These are phyloP conservation scores for Xiphorhynchus elegans DNA, from an alignment of 2,113 vertebrate genomes.

Conservation along the genomic window DNA sequence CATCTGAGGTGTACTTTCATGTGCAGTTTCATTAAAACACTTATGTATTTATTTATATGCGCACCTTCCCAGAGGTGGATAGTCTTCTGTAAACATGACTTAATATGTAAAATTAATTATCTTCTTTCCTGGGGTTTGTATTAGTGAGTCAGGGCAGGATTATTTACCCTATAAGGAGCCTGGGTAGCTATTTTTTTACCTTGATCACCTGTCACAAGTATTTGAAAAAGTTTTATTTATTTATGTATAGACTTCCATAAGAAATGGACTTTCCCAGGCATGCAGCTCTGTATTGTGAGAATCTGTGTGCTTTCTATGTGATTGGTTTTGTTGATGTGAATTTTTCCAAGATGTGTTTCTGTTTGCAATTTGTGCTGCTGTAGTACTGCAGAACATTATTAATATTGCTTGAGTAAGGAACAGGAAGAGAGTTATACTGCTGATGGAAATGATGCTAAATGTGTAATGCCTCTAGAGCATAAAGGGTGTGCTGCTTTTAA, in stretches of 20 bases:
- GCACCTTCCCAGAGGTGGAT: neutral
- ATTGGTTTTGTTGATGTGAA: neutral
- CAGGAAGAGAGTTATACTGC: neutral
- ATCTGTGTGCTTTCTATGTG: rapidly evolving
- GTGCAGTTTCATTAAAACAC: neutral
- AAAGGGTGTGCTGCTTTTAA: neutral
- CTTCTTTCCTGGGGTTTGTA: neutral
- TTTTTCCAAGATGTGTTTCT: neutral
- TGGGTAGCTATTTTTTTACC: neutral
- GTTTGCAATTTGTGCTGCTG: neutral
- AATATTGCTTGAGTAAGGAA: neutral
- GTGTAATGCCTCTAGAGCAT: neutral
- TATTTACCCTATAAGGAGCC: neutral
- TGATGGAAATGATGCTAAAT: neutral
- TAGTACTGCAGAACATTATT: neutral
- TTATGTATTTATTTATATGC: neutral
- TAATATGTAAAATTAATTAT: neutral
- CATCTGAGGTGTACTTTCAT: neutral
- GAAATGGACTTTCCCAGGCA: neutral
- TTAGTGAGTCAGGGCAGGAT: neutral
- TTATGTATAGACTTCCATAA: neutral
- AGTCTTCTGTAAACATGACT: neutral
- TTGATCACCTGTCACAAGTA: neutral
- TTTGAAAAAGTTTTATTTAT: neutral
- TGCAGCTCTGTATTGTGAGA: neutral